Base-by-base conservation (phyloP, 1,140 invertebrate species). In the Drosophila elegans region DNA sequence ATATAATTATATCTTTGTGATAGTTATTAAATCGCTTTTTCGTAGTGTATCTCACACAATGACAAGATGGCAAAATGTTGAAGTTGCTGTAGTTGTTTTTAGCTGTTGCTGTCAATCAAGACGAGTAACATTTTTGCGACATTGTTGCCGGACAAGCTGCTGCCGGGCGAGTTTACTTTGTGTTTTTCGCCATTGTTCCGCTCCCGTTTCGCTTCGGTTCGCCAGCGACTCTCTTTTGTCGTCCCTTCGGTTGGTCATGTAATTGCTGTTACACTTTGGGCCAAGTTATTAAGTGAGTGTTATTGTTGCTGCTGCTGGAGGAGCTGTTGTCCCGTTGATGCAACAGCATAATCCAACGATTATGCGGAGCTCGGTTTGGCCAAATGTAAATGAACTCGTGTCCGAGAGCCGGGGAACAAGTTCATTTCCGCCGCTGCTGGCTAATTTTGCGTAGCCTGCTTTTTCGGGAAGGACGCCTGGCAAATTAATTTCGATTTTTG, bases 221-320 rank as follows among this genome's bases (percentile, higher is more conserved):
- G 10, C 29, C 29, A 3, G 13, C 9, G 12, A 68, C 38, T 53
- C 41, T 49, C 13, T 48, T 48, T 51, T 68, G 56, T 66, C 41
- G 61, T 59, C 32, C 34, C 66, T 59, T 32, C 60, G 45, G 34
- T 53, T 78, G 78, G 64, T 67, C 74, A 63, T 85, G 74, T 86
- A 86, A 86, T 86, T 86, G 74, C 79, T 72, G 82, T 54, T 83
- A 86, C 57, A 80, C 78, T 88, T 82, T 78, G 74, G 56, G 66
- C 74, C 78, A 88, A 82, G 83, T 78, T 86, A 88, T 86, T 88
- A 86, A 86, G 79, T 88, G 83, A 81, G 67, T 81, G 80, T 51
- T 78, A 61, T 48, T 83, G 68, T 53, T 74, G 49, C 27, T 38
- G 45, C 42, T 49, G 49, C 36, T 54, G 48, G 3, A 13, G 25